These are phyloP conservation scores for Eristalis tenax DNA, from an alignment of 2,888 invertebrate species.

Conservation along the genomic window DNA sequence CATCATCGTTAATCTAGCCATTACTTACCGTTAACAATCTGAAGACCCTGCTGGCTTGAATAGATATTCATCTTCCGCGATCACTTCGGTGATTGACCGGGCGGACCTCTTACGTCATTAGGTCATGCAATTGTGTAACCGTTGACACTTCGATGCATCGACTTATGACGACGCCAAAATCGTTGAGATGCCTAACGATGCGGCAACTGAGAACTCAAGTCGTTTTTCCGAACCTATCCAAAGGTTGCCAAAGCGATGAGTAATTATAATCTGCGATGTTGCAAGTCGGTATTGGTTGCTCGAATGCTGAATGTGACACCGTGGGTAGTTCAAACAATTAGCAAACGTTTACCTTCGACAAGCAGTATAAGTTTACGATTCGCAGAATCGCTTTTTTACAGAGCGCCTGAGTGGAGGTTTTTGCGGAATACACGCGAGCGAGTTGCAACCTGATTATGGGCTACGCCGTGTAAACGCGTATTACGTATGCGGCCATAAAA, in stretches of 20 bases:
- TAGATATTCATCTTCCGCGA: not conserved
- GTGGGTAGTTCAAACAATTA: not conserved
- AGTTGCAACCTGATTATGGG: not conserved
- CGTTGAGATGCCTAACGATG: too few species aligned
- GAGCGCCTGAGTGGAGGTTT: not conserved
- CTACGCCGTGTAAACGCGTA: not conserved
- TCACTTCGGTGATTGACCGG: not conserved
- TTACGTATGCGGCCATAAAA: not conserved
- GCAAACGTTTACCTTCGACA: not conserved
- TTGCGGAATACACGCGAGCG: not conserved
- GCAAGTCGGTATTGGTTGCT: not conserved
- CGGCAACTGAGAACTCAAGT: not conserved
- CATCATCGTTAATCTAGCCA: not conserved
- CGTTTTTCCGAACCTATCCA: not conserved
- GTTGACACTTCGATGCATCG: not conserved
- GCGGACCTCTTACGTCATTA: not conserved
- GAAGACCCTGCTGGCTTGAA: not conserved
- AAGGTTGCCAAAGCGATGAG: not conserved
- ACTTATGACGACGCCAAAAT: not conserved
- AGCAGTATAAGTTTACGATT: not conserved
- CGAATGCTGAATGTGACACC: not conserved
- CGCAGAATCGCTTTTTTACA: not conserved
- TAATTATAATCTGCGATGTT: not conserved
- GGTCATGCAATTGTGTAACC: not conserved
- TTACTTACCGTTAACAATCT: not conserved